Base-by-base conservation (phyloP, 2,888 invertebrate species). In the Carabus problematicus region DNA sequence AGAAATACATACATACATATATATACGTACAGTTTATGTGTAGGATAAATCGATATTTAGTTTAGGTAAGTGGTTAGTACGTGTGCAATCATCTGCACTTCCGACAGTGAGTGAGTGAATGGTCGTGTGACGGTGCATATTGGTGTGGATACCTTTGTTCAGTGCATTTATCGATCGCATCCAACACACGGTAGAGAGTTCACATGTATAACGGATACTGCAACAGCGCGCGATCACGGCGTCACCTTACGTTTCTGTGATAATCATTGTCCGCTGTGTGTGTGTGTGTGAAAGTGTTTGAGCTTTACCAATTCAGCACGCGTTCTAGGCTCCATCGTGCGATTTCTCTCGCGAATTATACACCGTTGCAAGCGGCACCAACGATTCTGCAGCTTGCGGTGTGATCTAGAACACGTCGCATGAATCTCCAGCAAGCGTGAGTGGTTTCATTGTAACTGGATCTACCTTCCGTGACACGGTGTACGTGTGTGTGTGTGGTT, bases 21-120 rank as follows among this genome's bases (percentile, higher is more conserved):
- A 56, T 11, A 29, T 18, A 39, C 29, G 29, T 8, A 56, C 19
- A 14, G 8, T 12, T 56, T 29, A 11, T 29, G 56, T 29, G 56
- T 56, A 45, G 14, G n/a, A 29, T 8, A 19, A 40, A 19, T 39
- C 14, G 11, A 18, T 54, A 16, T 54, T 12, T 16, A 55, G 14
- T 52, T 52, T 64, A 64, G 64, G 64, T 64, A 64, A 64, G 64
- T 64, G 64, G 64, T 64, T 56, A 64, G 64, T 64, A 56, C 18
- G 41, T 40, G 59, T 42, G 8, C 42, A 16, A 16, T 56, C 29
- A 29, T 3, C 6, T 29, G 29, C 29, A 3, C 6, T 6, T 29
- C 2, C 29, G 2, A 29, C 29, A 18, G 56, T 56, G 16, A 52
- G 14, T 52, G 16, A 9, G 9, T 52, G 19, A 14, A 19, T 52